Evolutionary conservation across 1,140 invertebrate species (phyloP).

Genomic region (Apis dorsata): DNA sequence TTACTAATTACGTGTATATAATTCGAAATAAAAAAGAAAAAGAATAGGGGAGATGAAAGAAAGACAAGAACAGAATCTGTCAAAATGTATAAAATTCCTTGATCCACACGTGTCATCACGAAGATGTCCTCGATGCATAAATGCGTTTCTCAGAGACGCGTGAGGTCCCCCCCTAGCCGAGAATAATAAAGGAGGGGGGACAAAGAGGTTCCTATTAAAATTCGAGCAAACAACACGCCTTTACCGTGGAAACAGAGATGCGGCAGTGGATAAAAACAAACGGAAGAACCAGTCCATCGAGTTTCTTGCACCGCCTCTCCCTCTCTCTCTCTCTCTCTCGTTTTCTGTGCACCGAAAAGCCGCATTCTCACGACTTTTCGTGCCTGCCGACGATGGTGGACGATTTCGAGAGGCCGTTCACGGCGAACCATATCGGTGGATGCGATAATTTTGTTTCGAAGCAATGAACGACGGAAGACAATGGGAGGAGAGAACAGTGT

Average conservation of each 20-base stretch:
- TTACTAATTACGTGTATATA: no score
- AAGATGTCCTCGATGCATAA: slow-evolving; percentile 18
- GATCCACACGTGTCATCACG: background rate
- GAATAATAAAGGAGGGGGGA: background rate
- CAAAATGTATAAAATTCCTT: no score
- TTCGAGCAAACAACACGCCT: slow-evolving; percentile 41
- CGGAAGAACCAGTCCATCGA: slow-evolving; percentile 59
- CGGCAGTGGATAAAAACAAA: slow-evolving; percentile 40
- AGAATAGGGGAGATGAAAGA: no score
- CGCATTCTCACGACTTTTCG: slow-evolving; percentile 50
- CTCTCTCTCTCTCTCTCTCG: background rate
- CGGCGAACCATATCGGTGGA: slow-evolving; percentile 31
- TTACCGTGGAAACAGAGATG: slow-evolving; percentile 17
- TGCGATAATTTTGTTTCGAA: background rate
- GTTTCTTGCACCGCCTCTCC: slow-evolving; percentile 50
- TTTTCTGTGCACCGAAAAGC: background rate
- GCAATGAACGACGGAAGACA: slow-evolving; percentile 7
- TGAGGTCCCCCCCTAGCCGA: background rate
- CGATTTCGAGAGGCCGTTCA: background rate
- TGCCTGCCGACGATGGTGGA: background rate
- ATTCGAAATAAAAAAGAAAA: no score
- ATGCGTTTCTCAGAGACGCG: background rate
- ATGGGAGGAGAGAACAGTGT: slow-evolving; percentile 34
- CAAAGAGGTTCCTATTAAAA: slow-evolving; percentile 43
- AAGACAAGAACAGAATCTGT: no score